Conservation (phyloP, 2,797 vertebrate genomes). For the Ambastaia sidthimunki region DNA sequence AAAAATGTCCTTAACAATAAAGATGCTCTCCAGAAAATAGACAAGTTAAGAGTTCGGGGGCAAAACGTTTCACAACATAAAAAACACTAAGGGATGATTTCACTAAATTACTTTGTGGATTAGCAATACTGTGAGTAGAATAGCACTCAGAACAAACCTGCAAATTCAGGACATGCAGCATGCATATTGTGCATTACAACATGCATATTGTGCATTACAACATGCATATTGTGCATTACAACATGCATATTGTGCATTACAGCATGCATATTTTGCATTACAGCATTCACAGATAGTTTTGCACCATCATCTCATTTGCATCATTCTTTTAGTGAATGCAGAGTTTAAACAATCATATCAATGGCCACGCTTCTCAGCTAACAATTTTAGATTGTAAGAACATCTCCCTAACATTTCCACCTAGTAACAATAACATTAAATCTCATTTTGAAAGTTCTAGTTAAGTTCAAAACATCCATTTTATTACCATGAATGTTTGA, state of each 20-base stretch:
- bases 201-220: background rate
- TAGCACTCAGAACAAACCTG: background rate
- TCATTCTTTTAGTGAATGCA: background rate
- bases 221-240: background rate
- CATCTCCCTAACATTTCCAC: too few relatives aligned
- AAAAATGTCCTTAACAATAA: slow-evolving; percentile 27
- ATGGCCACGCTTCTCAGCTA: background rate
- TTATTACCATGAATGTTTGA: too few relatives aligned
- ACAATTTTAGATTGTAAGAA: too few relatives aligned
- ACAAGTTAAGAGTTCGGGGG: background rate
- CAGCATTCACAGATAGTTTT: too few relatives aligned
- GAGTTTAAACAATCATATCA: background rate
- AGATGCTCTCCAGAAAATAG: background rate
- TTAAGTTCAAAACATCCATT: too few relatives aligned
- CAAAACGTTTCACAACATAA: background rate
- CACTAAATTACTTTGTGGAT: background rate
- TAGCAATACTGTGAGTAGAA: background rate
- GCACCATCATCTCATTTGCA: background rate
- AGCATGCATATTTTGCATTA: background rate
- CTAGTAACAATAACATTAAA: too few relatives aligned
- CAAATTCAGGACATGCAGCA: background rate
- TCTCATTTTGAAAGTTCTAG: too few relatives aligned
- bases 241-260: background rate
- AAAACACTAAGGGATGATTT: background rate
- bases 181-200: background rate